A percentile compares a stretch with the other conserved stretches of the same genome.
Evolutionary conservation across 2,113 vertebrate genomes (phyloP).

Genomic region (Phalacrocorax pelagicus): DNA sequence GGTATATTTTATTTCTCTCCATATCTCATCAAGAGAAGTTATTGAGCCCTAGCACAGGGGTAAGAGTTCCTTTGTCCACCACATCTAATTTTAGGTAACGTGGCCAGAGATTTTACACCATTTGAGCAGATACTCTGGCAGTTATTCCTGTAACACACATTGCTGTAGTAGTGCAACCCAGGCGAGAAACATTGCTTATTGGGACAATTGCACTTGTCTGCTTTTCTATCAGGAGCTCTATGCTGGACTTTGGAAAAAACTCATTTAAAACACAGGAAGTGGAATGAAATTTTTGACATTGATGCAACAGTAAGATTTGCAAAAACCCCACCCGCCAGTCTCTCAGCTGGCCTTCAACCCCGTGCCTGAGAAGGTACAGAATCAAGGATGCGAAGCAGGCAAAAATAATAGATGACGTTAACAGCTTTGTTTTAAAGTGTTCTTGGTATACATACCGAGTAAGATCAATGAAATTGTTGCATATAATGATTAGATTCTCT

Average conservation of each 20-base stretch:
- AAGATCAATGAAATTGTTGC: background rate
- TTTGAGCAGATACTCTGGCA: background rate
- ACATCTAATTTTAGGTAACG: background rate
- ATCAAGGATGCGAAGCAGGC: background rate
- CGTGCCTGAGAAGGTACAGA: background rate
- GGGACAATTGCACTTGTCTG: background rate
- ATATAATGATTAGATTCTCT: background rate
- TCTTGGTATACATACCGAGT: accelerated
- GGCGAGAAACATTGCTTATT: background rate
- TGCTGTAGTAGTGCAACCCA: background rate
- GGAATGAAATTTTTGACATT: background rate
- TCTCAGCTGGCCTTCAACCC: background rate
- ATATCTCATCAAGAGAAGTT: background rate
- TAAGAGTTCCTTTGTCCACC: background rate
- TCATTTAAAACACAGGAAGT: background rate
- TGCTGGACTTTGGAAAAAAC: background rate
- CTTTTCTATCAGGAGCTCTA: background rate
- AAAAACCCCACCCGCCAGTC: accelerated
- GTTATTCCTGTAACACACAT: background rate
- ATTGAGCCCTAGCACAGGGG: background rate
- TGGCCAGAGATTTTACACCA: background rate
- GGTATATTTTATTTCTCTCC: background rate
- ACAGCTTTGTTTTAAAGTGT: background rate
- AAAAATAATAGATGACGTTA: background rate
- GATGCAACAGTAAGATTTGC: background rate